phyloP scores from a whole-genome alignment of 2,113 vertebrate genomes.

The Cyanocitta stelleri region DNA sequence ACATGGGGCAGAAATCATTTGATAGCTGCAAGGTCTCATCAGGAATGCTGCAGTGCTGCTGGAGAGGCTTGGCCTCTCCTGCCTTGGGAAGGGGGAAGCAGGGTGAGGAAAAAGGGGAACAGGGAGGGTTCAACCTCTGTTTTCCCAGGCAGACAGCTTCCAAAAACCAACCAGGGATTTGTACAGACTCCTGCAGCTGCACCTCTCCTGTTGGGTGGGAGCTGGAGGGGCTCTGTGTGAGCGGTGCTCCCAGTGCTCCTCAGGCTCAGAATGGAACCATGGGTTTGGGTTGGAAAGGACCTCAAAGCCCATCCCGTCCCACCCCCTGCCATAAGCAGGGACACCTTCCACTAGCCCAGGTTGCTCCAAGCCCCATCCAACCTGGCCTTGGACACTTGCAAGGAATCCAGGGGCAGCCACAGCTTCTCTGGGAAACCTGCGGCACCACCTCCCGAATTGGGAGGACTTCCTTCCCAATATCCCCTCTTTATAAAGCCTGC shows the following conservation, averaged over 20 bases:
- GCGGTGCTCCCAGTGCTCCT: neutral
- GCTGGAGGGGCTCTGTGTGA: neutral
- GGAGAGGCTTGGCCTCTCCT: neutral
- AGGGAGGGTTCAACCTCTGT: fast-evolving
- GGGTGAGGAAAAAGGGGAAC: neutral
- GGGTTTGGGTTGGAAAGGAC: neutral
- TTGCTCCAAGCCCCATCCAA: fast-evolving
- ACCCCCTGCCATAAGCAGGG: neutral
- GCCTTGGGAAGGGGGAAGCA: neutral
- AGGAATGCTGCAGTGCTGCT: fast-evolving
- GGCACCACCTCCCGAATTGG: neutral
- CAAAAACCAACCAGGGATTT: neutral
- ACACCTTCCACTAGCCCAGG: neutral
- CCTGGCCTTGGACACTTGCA: neutral
- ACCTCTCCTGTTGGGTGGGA: fast-evolving
- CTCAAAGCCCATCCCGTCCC: fast-evolving
- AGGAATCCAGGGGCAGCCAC: neutral
- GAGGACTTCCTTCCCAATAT: neutral
- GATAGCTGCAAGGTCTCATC: neutral
- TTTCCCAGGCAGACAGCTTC: neutral
- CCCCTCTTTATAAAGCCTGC: too few relatives aligned
- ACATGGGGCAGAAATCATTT: fast-evolving
- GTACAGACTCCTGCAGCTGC: neutral
- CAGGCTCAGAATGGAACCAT: neutral
- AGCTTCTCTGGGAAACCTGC: neutral